A percentile compares a stretch with the other conserved stretches of the same genome.
Conservation (phyloP, 2,888 invertebrate genomes). For the Eustalomyia histrio region DNA sequence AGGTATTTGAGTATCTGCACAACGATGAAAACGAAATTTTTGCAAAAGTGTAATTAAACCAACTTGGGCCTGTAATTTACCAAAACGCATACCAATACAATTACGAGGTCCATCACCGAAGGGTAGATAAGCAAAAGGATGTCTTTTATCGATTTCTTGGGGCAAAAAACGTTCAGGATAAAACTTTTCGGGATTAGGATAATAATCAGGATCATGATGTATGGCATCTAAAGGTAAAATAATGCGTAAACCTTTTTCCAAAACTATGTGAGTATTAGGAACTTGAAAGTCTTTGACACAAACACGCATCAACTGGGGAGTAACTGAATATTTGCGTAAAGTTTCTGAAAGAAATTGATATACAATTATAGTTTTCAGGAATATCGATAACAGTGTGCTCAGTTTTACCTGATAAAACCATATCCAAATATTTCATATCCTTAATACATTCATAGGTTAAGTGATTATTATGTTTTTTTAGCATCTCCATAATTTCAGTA, state of each 20-base stretch:
- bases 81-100: constrained; percentile 75
- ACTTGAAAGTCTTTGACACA: constrained; percentile 80
- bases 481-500: constrained; percentile 77
- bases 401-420: constrained; percentile 77
- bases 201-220: constrained; percentile 82
- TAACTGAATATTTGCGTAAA: constrained; percentile 81
- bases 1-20: constrained; percentile 62
- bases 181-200: constrained; percentile 83
- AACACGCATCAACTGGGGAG: constrained; percentile 80
- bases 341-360: constrained; percentile 74
- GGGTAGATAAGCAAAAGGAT: constrained; percentile 74
- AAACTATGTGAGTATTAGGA: constrained; percentile 79
- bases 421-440: constrained; percentile 80
- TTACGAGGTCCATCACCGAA: constrained; percentile 76
- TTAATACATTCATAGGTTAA: constrained; percentile 80
- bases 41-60: constrained; percentile 68
- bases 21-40: constrained; percentile 62
- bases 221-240: constrained; percentile 82
- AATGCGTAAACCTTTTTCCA: constrained; percentile 81
- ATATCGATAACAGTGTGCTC: no score
- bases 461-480: constrained; percentile 75
- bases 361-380: no score
- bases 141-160: constrained; percentile 81
- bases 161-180: constrained; percentile 83
- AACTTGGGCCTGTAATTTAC: constrained; percentile 73